Evolutionary conservation across 2,113 vertebrate genomes (phyloP).

Genomic region (Hymenochirus boettgeri): DNA sequence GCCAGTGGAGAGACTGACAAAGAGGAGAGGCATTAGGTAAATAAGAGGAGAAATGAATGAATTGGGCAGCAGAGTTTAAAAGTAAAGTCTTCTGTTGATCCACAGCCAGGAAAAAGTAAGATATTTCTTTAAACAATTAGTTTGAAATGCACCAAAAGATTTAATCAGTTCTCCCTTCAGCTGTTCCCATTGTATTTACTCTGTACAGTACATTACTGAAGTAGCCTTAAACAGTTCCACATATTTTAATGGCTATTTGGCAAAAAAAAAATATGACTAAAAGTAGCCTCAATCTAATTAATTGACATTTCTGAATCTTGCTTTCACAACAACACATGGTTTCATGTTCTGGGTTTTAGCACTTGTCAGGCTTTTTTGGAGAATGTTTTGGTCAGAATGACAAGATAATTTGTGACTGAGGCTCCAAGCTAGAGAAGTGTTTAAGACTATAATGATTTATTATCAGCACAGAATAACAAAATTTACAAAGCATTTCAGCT

Average conservation of each 20-base stretch:
- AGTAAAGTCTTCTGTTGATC: slow-evolving; percentile 55
- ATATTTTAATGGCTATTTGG: slow-evolving; percentile 83
- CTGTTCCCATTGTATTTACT: slow-evolving; percentile 64
- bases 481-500: slow-evolving; percentile 77
- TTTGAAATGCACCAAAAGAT: slow-evolving; percentile 61
- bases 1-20: too few relatives aligned
- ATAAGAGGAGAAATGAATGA: too few relatives aligned
- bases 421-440: slow-evolving; percentile 76
- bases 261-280: slow-evolving; percentile 75
- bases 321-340: slow-evolving; percentile 85
- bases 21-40: too few relatives aligned
- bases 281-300: slow-evolving; percentile 86
- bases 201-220: slow-evolving; percentile 60
- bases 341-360: slow-evolving; percentile 84
- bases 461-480: slow-evolving; percentile 83
- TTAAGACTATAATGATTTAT: slow-evolving; percentile 86
- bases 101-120: slow-evolving; percentile 55
- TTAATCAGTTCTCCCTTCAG: slow-evolving; percentile 64
- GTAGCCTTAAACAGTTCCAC: slow-evolving; percentile 68
- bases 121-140: slow-evolving; percentile 62
- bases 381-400: slow-evolving; percentile 85
- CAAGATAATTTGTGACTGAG: slow-evolving; percentile 84
- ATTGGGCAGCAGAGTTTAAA: too few relatives aligned
- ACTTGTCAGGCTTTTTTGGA: slow-evolving; percentile 82
- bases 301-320: slow-evolving; percentile 83